Conservation (phyloP, 1,140 invertebrate species). For the Semibalanus balanoides region DNA sequence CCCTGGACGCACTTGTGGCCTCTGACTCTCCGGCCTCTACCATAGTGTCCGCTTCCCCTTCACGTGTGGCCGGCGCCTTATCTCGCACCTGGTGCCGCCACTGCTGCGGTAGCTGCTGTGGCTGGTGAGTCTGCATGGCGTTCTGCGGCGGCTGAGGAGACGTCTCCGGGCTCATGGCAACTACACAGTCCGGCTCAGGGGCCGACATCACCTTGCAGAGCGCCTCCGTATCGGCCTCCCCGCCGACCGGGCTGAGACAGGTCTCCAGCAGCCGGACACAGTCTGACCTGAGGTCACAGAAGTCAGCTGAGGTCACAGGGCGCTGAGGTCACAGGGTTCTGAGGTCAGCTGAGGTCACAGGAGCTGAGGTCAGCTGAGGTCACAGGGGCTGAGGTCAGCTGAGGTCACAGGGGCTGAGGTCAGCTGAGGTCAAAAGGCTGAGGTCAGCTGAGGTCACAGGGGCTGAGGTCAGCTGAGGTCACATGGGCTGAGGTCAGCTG, state of each 20-base stretch:
- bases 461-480: neutral
- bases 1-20: too few relatives aligned
- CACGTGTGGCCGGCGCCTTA: too few relatives aligned
- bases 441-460: neutral
- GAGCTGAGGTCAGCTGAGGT: too few relatives aligned
- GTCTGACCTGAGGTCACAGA: neutral
- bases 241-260: neutral
- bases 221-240: neutral
- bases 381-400: too few relatives aligned
- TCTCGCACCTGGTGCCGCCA: neutral
- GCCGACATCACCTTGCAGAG: neutral
- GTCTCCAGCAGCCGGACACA: neutral
- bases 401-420: too few relatives aligned
- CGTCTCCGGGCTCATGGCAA: neutral
- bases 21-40: too few relatives aligned
- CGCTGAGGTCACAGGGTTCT: too few relatives aligned
- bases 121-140: neutral
- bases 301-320: too few relatives aligned
- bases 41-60: too few relatives aligned
- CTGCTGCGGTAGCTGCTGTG: neutral
- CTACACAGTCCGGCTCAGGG: neutral
- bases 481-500: neutral
- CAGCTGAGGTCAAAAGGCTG: neutral
- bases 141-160: too few relatives aligned
- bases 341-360: neutral